Evolutionary conservation across 92 coral and sea anemone genomes (phyloP).

Genomic region (Virgularia gustaviana): DNA sequence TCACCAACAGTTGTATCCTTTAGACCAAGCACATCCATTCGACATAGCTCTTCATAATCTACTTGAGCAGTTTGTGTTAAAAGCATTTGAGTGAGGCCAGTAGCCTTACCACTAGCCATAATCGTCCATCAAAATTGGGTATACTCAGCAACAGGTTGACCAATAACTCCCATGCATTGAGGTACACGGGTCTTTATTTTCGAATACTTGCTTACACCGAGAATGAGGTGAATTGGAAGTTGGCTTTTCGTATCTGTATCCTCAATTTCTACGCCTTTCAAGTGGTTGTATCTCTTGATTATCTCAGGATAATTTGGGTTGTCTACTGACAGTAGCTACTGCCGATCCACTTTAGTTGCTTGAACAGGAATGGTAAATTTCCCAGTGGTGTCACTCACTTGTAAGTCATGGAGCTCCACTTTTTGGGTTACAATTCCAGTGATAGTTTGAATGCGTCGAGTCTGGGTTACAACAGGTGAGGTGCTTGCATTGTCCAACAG

Average conservation of each 20-base stretch:
- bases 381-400: conserved; percentile 36
- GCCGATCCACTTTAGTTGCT: conserved; percentile 44
- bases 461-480: no score
- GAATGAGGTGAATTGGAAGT: conserved; percentile 59
- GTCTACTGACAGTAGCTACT: conserved; percentile 28
- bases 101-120: conserved; percentile 52
- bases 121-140: conserved; percentile 60
- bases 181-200: conserved; percentile 52
- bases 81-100: conserved; percentile 43
- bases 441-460: conserved; percentile 40
- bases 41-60: conserved; percentile 44
- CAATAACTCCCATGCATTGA: conserved; percentile 53
- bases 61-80: conserved; percentile 43
- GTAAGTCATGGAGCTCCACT: conserved; percentile 31
- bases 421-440: conserved; percentile 47
- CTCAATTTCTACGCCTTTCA: conserved; percentile 19
- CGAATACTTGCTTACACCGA: conserved; percentile 56
- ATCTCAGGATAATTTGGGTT: no score
- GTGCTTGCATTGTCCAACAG: no score
- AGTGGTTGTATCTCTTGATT: conserved; percentile 15
- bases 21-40: conserved; percentile 55
- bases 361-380: conserved; percentile 19
- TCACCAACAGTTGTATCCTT: conserved; percentile 53
- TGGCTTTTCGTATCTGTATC: conserved; percentile 22
- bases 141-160: conserved; percentile 49